Base-by-base conservation (phyloP, 2,888 invertebrate genomes). In the Plagodis dolabraria region DNA sequence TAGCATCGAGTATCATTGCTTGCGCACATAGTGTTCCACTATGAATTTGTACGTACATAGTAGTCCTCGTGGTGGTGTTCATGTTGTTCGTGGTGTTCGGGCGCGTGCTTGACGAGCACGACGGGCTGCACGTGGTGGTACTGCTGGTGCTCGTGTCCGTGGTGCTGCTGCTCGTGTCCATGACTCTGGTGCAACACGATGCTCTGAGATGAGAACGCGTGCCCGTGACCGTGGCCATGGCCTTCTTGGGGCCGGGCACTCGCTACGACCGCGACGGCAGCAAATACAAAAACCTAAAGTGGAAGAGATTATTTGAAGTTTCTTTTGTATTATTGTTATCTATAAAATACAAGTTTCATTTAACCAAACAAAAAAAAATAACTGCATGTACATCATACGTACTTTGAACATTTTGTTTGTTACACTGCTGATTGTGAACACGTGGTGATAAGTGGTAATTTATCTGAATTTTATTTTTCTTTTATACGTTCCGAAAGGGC, bases 201-300 rank as follows among this genome's bases (percentile, higher is more conserved):
- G 51, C 51, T 54, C 44, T 88, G 84, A 40, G 93, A 93, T 11
- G 83, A 85, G 67, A 93, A 84, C 7, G 52, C 60, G 46, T 60
- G 60, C 7, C 55, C 60, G 47, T 50, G 59, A 33, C 93, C 93
- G 77, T 50, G 59, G 33, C 93, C 93, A 77, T 87, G 83, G 9
- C 87, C 87, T 22, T 76, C 67, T 65, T 89, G 89, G 65, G 83
- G 81, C 70, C 87, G 48, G 0, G 58, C 58, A 5, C 12, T 33
- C 5, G 22, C 38, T 8, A 53, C 48, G 45, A 12, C 35, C 9
- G 40, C 53, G 34, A 53, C 38, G 11, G 44, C 48, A 7, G 53
- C 58, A n/a, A 53, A n/a, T 7, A 53, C 33, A 10, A 53, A 10
- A 22, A 53, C 33, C 53, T 53, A 8, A n/a, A 33, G 0, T 0